Conservation (phyloP, 2,113 vertebrate species). For the Colius striatus region DNA sequence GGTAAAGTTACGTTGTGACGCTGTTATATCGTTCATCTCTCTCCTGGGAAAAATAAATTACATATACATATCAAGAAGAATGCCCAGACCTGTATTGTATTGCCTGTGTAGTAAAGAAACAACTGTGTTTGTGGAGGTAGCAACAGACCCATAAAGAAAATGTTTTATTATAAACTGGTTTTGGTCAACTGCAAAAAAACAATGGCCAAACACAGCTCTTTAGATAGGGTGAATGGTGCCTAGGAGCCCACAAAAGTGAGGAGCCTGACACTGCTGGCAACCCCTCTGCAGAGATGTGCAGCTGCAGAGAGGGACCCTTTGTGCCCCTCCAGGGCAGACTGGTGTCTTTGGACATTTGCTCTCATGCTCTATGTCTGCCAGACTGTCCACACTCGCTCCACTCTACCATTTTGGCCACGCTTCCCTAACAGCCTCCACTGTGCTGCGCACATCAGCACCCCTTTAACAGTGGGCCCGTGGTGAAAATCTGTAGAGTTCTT, state of each 20-base stretch:
- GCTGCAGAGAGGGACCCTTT: not conserved
- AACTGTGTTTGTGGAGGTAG: not conserved
- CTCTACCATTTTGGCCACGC: accelerated
- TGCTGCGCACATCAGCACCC: not conserved
- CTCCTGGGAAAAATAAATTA: not conserved
- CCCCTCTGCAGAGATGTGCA: not conserved
- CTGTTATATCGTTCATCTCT: not conserved
- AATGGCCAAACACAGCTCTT: not conserved
- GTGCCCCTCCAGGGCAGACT: no score
- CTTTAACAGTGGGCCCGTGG: not conserved
- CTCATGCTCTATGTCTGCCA: not conserved
- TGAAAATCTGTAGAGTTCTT: not conserved
- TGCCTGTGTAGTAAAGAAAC: not conserved
- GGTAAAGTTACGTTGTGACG: not conserved
- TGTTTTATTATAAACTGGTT: not conserved
- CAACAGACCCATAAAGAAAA: not conserved
- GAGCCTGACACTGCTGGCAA: not conserved
- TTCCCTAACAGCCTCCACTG: not conserved
- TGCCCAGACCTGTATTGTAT: not conserved
- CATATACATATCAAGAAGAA: not conserved
- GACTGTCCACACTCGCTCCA: accelerated
- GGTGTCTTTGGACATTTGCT: no score
- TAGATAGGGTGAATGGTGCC: not conserved
- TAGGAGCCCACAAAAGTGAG: not conserved
- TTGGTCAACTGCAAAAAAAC: not conserved